phyloP scores from a whole-genome alignment of 2,888 invertebrate genomes.

The Melieria omissa region DNA sequence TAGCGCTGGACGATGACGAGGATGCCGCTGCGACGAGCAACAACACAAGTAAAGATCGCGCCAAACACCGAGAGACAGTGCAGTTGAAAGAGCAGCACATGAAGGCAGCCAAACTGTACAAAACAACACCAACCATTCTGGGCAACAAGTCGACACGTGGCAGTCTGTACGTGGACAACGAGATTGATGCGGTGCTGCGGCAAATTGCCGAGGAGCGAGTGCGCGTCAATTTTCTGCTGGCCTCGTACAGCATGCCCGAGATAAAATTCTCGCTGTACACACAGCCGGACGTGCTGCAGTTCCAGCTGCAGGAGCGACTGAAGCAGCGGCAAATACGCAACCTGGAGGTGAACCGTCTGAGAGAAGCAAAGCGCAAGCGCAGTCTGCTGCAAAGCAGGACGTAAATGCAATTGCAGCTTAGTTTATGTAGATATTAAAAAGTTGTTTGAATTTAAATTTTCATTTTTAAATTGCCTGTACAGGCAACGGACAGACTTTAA shows the following conservation, averaged over 20 bases:
- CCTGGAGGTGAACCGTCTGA: conserved; percentile 9
- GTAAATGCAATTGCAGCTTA: no score
- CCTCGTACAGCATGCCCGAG: conserved; percentile 45
- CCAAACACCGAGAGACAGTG: background rate
- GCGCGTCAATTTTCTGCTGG: conserved; percentile 45
- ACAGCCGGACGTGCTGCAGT: conserved; percentile 41
- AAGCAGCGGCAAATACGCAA: conserved; percentile 42
- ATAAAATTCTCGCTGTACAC: conserved; percentile 45
- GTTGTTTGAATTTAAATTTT: no score
- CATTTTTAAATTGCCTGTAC: no score
- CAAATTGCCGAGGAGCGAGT: conserved; percentile 46
- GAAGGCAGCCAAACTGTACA: conserved; percentile 30
- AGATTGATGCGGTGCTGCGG: conserved; percentile 31
- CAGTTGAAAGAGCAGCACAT: background rate
- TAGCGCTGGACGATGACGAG: conserved; percentile 45
- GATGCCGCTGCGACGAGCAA: conserved; percentile 4
- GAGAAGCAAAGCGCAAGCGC: conserved; percentile 19
- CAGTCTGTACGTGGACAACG: conserved; percentile 33
- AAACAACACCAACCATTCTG: conserved; percentile 39
- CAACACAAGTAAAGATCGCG: background rate
- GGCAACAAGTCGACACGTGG: conserved; percentile 15
- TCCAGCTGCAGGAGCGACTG: conserved; percentile 45
- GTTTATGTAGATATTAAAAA: no score
- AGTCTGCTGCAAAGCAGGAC: conserved; percentile 20
- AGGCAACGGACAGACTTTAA: no score